Percentiles rank a stretch among this genome's conserved stretches.
These are phyloP conservation scores for Drosophila pegasa DNA, from an alignment of 2,888 invertebrate genomes.

Conservation along the genomic window DNA sequence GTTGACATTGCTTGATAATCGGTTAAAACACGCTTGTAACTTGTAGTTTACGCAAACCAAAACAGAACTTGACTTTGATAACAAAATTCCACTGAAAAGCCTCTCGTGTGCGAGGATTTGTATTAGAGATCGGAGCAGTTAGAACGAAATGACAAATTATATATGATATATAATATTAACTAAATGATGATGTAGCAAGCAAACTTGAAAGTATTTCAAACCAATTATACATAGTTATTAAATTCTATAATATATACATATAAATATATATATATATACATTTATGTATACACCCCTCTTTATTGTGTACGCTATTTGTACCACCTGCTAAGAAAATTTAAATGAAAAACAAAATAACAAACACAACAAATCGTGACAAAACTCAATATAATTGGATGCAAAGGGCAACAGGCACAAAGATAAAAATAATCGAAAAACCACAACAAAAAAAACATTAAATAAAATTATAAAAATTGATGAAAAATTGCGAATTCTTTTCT, in stretches of 20 bases:
- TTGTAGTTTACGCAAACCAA: conserved; percentile 49
- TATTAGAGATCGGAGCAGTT: conserved; percentile 28
- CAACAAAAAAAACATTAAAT: conserved; percentile 41
- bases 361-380: conserved; percentile 61
- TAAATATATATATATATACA: conserved; percentile 34
- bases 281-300: conserved; percentile 57
- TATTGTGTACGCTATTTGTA: conserved; percentile 68
- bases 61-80: conserved; percentile 29
- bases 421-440: conserved; percentile 38
- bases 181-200: conserved; percentile 51
- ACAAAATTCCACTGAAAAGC: conserved; percentile 29
- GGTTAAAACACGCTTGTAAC: conserved; percentile 66
- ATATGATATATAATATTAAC: conserved; percentile 34
- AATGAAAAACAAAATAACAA: neutral
- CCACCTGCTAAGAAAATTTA: conserved; percentile 35
- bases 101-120: conserved; percentile 14
- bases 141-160: conserved; percentile 41
- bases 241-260: conserved; percentile 47
- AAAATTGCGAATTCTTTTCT: conserved; percentile 16
- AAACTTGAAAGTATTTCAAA: conserved; percentile 72
- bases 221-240: conserved; percentile 66
- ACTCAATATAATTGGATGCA: conserved; percentile 74
- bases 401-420: conserved; percentile 55
- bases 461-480: conserved; percentile 53
- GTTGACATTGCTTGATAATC: conserved; percentile 79